Conservation (phyloP, 2,113 vertebrate genomes). For the Vidua chalybeata region DNA sequence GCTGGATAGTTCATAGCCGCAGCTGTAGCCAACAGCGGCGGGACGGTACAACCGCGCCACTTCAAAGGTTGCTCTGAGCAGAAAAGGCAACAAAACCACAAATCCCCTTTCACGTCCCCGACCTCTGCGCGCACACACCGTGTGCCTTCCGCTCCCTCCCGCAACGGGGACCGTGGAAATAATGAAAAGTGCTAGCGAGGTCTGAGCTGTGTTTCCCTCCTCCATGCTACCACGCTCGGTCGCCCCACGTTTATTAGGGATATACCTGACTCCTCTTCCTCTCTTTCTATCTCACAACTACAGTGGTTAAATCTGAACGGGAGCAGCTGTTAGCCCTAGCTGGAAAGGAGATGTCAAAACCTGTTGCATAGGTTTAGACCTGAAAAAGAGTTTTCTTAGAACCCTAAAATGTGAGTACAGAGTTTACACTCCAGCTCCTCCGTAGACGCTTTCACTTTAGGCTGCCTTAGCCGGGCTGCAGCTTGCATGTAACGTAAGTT, state of each 20-base stretch:
- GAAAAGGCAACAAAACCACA: background rate
- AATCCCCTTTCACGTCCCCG: background rate
- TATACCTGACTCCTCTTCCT: slow-evolving; percentile 19
- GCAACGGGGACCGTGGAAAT: background rate
- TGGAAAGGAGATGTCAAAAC: slow-evolving; percentile 19
- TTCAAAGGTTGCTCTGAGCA: background rate
- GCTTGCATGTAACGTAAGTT: background rate
- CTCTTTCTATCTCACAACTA: background rate
- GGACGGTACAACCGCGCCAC: background rate
- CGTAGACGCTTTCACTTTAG: slow-evolving; percentile 20
- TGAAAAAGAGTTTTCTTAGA: background rate
- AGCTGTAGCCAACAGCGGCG: background rate
- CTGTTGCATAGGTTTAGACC: slow-evolving; percentile 27
- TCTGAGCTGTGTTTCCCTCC: background rate
- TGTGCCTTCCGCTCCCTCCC: background rate
- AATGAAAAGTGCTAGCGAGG: background rate
- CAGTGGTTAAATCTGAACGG: background rate
- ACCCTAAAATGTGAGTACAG: slow-evolving; percentile 15
- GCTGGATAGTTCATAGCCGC: background rate
- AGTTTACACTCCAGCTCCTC: background rate
- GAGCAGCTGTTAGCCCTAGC: slow-evolving; percentile 1
- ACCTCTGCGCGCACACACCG: background rate
- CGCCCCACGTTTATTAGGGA: background rate
- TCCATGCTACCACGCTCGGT: background rate
- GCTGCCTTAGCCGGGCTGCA: background rate